Base-by-base conservation (phyloP, 2,888 invertebrate genomes). In the Mythimna ferrago region DNA sequence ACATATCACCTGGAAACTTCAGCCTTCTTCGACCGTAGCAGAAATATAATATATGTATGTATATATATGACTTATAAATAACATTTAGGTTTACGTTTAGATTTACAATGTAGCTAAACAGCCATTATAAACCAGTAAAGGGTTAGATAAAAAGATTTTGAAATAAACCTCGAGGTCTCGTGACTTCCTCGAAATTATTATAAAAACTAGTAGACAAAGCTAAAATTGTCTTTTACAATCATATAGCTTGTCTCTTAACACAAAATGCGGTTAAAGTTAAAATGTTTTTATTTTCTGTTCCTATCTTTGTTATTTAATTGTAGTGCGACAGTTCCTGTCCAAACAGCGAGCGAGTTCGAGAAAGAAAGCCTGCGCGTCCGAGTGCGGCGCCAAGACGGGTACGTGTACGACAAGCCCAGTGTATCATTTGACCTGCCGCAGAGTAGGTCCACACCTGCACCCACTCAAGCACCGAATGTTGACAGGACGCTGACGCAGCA, bases 321-420 rank as follows among this genome's bases (percentile, higher is more conserved):
- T 68, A 87, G 78, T 78, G 72, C 71, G 38, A 66, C 64, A 11
- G 57, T 71, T 61, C 71, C 74, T 32, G 62, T 68, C 21, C 78
- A 66, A 65, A 32, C 77, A 68, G 57, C 78, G 54, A 53, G 70
- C 35, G 71, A 75, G 38, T 56, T 69, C 38, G 48, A 66, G 48
- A 66, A 71, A n/a, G 73, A 71, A 56, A 76, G 61, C 35, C 71
- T 79, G 35, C 85, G 79, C 26, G 72, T 87, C 75, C 93, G 95
- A 65, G 87, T 90, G 63, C 92, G 90, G 81, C 93, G 96, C 4
- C 95, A 96, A 89, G 92, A 91, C 73, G 96, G 96, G 91, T 96
- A 96, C 89, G 92, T 94, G 88, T 96, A 96, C 82, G 89, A 94
- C 71, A 93, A 88, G 83, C 96, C 96, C 74, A 93, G 86, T 86